phyloP scores from a whole-genome alignment of 1,140 invertebrate genomes.

The Archegozetes longisetosus region DNA sequence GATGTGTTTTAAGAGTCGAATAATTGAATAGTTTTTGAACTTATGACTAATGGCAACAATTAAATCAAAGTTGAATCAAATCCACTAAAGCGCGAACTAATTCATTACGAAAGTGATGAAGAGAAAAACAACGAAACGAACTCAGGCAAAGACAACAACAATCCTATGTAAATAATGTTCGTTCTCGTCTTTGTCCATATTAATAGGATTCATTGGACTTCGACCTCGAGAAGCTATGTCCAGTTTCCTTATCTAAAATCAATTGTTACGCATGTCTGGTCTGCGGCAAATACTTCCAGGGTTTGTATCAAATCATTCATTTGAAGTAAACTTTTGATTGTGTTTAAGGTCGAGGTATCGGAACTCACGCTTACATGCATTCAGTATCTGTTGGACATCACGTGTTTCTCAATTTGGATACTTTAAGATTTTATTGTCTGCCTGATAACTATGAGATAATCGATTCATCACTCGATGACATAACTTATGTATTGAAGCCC shows the following conservation, averaged over 20 bases:
- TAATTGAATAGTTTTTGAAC: too few species aligned
- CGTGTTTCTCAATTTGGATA: slow-evolving; percentile 92
- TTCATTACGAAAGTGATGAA: too few species aligned
- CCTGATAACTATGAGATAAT: slow-evolving; percentile 99
- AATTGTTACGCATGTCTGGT: slow-evolving; percentile 99
- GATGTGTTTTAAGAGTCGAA: too few species aligned
- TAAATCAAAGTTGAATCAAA: too few species aligned
- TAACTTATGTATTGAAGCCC: slow-evolving; percentile 84
- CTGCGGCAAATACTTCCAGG: slow-evolving; percentile 98
- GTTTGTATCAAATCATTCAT: slow-evolving; percentile 26
- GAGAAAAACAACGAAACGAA: too few species aligned
- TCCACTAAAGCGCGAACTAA: too few species aligned
- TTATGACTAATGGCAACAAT: too few species aligned
- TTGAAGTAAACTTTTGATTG: slow-evolving; percentile 19
- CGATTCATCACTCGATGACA: slow-evolving; percentile 65
- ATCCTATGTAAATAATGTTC: too few species aligned
- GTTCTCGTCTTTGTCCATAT: too few species aligned
- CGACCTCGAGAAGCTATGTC: slow-evolving; percentile 99
- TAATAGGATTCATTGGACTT: too few species aligned
- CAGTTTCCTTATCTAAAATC: slow-evolving; percentile 89
- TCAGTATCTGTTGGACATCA: slow-evolving; percentile 93
- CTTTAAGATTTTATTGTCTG: slow-evolving; percentile 94
- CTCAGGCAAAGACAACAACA: too few species aligned
- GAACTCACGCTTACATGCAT: slow-evolving; percentile 97
- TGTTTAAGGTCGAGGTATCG: slow-evolving; percentile 68